phyloP scores from a whole-genome alignment of 1,140 invertebrate species.

The Aphaenogaster floridana region DNA sequence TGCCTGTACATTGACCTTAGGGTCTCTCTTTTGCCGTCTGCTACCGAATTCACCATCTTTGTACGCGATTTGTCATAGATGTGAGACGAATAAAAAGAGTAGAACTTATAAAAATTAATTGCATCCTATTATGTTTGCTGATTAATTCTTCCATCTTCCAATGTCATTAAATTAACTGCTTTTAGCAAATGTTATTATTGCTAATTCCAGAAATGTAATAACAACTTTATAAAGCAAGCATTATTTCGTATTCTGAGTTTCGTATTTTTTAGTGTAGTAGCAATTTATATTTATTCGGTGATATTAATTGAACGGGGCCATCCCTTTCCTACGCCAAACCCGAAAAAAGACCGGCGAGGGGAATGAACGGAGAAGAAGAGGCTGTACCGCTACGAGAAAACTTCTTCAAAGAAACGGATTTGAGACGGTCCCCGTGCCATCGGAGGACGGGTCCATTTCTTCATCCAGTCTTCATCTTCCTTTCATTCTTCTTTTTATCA shows the following conservation, averaged over 20 bases:
- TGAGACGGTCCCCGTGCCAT: conserved; percentile 78
- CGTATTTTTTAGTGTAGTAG: background rate
- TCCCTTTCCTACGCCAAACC: conserved; percentile 28
- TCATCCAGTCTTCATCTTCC: conserved; percentile 53
- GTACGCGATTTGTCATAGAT: conserved; percentile 30
- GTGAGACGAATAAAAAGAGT: background rate
- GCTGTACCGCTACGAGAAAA: conserved; percentile 43
- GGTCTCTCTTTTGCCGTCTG: conserved; percentile 14
- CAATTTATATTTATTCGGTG: background rate
- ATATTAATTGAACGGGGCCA: background rate
- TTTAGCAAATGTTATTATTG: background rate
- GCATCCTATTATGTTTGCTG: background rate
- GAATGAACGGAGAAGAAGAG: conserved; percentile 38
- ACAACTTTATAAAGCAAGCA: background rate
- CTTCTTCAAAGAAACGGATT: conserved; percentile 76
- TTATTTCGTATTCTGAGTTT: background rate
- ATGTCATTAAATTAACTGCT: background rate
- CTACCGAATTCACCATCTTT: conserved; percentile 5
- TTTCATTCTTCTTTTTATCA: conserved; percentile 55
- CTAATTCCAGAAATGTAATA: background rate
- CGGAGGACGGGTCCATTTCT: conserved; percentile 60
- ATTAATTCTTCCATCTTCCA: background rate
- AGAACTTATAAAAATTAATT: background rate
- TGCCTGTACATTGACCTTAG: conserved; percentile 44
- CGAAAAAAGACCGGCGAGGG: background rate